Evolutionary conservation across 1,140 invertebrate species (phyloP).

Genomic region (Acromyrmex charruanus): DNA sequence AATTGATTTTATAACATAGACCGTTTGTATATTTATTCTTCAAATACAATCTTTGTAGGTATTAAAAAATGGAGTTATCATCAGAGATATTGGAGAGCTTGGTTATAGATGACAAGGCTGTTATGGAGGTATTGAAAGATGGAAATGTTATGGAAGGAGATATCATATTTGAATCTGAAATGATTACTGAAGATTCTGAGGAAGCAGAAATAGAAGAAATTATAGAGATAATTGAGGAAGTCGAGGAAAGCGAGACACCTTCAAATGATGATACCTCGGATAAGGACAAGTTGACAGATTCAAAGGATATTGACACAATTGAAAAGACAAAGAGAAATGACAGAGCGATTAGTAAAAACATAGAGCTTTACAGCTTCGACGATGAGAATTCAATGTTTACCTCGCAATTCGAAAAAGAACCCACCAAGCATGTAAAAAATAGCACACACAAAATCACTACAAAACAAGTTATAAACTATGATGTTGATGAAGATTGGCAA

Average conservation of each 20-base stretch:
- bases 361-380: slow-evolving; percentile 51
- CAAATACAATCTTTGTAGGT: not conserved
- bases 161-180: slow-evolving; percentile 80
- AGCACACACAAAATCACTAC: slow-evolving; percentile 6
- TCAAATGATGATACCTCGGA: not conserved
- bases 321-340: slow-evolving; percentile 46
- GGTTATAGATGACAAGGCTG: slow-evolving; percentile 73
- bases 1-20: not conserved
- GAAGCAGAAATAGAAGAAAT: slow-evolving; percentile 79
- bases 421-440: slow-evolving; percentile 1
- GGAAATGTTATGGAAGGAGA: slow-evolving; percentile 74
- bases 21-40: slow-evolving; percentile 3
- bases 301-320: slow-evolving; percentile 17
- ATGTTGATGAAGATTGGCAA: slow-evolving; percentile 84
- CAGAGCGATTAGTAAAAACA: slow-evolving; percentile 19
- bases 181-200: slow-evolving; percentile 66
- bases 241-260: slow-evolving; percentile 73
- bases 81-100: slow-evolving; percentile 64
- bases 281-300: slow-evolving; percentile 27
- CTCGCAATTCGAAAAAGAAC: slow-evolving; percentile 22
- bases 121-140: slow-evolving; percentile 80
- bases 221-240: slow-evolving; percentile 81
- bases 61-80: slow-evolving; percentile 64
- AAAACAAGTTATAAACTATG: slow-evolving; percentile 79
- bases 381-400: slow-evolving; percentile 57